These are phyloP conservation scores for Fistularia commersonii DNA, from an alignment of 2,797 vertebrate species.

Conservation along the genomic window DNA sequence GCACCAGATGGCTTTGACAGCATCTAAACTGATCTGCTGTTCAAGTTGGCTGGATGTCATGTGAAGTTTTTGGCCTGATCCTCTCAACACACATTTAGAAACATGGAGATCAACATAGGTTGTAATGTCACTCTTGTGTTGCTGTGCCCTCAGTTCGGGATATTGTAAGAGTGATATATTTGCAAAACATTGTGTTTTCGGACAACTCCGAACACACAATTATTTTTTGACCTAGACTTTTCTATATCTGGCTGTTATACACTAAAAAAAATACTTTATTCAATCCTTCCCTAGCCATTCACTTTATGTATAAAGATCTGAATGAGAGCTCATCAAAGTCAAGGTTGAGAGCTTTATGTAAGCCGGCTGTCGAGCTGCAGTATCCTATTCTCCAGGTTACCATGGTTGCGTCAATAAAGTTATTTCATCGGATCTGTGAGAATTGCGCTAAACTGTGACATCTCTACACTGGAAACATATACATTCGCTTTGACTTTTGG, in stretches of 20 bases:
- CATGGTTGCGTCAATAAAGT: conserved; percentile 53
- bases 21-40: conserved; percentile 22
- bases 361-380: conserved; percentile 30
- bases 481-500: conserved; percentile 1
- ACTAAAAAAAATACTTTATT: too few relatives aligned
- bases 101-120: too few relatives aligned
- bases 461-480: not conserved
- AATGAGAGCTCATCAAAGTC: conserved; percentile 37
- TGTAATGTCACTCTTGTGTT: too few relatives aligned
- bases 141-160: too few relatives aligned
- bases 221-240: too few relatives aligned
- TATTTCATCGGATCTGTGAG: conserved; percentile 41
- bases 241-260: too few relatives aligned
- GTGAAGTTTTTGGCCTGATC: conserved; percentile 18
- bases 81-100: too few relatives aligned
- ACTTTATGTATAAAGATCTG: conserved; percentile 26
- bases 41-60: conserved; percentile 22
- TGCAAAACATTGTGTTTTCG: too few relatives aligned
- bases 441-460: conserved; percentile 22
- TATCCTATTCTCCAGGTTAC: conserved; percentile 39
- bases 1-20: conserved; percentile 39
- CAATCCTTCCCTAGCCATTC: conserved; percentile 1
- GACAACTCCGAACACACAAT: too few relatives aligned
- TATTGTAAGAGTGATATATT: too few relatives aligned
- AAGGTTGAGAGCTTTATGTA: conserved; percentile 46